Evolutionary conservation across 2,888 invertebrate species (phyloP).

Genomic region (Pardosa pseudoannulata): DNA sequence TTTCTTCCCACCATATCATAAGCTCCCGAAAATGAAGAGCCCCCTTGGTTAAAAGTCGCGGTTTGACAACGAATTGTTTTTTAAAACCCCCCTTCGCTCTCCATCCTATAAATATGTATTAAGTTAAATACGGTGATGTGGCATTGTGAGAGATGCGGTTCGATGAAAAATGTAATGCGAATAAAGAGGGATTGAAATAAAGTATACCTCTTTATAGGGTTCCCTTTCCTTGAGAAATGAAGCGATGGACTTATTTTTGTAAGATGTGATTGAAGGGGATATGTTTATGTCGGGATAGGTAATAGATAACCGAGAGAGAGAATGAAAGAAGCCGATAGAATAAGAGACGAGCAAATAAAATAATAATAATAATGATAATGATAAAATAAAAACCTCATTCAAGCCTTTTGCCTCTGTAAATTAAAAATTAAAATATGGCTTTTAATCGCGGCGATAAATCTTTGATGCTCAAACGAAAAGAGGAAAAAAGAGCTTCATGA

Average conservation of each 20-base stretch:
- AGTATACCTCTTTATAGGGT: slow-evolving; percentile 8
- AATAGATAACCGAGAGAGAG: slow-evolving; percentile 1
- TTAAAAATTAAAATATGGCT: too few relatives aligned
- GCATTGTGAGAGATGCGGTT: slow-evolving; percentile 15
- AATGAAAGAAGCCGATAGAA: too few relatives aligned
- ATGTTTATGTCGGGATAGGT: slow-evolving; percentile 6
- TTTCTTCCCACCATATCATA: slow-evolving; percentile 19
- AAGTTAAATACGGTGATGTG: slow-evolving; percentile 62
- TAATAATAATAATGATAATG: too few relatives aligned
- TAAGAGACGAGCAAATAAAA: too few relatives aligned
- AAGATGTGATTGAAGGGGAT: slow-evolving; percentile 27
- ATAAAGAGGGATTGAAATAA: slow-evolving; percentile 38
- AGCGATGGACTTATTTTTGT: slow-evolving; percentile 27
- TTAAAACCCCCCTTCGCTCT: slow-evolving; percentile 12
- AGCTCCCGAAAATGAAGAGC: slow-evolving; percentile 26
- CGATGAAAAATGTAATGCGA: slow-evolving; percentile 43
- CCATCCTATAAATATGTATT: slow-evolving; percentile 68
- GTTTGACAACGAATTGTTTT: slow-evolving; percentile 64
- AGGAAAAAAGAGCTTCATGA: too few relatives aligned
- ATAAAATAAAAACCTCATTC: too few relatives aligned
- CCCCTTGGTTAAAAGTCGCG: slow-evolving; percentile 42
- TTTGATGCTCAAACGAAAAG: too few relatives aligned
- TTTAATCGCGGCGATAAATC: too few relatives aligned
- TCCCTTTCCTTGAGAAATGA: not conserved
- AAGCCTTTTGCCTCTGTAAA: too few relatives aligned